Percentiles rank a stretch among this genome's conserved stretches.
These are phyloP conservation scores for Gymnothorax javanicus DNA, from an alignment of 2,797 vertebrate species.

Conservation along the genomic window DNA sequence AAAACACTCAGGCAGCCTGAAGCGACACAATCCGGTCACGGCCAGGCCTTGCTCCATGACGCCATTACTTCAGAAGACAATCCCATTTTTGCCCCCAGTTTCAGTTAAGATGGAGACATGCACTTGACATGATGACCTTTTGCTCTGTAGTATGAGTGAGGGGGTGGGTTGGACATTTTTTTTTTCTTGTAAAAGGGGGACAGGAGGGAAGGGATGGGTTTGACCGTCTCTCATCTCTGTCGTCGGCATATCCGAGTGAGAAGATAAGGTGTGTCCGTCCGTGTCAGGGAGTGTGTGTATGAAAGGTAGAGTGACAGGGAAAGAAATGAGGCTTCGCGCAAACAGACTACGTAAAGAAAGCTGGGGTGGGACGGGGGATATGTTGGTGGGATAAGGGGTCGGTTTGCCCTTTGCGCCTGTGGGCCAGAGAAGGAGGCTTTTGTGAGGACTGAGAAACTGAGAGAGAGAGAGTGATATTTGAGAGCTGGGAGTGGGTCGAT, in stretches of 20 bases:
- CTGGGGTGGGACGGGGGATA: background rate
- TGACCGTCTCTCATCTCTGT: background rate
- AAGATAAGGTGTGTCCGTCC: background rate
- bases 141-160: background rate
- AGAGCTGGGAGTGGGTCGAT: conserved; percentile 26
- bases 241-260: background rate
- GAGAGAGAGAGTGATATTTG: conserved; percentile 35
- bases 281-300: background rate
- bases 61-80: background rate
- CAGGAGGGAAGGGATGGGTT: background rate
- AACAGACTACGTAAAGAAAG: background rate
- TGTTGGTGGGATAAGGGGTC: background rate
- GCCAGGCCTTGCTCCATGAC: background rate
- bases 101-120: background rate
- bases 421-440: conserved; percentile 31
- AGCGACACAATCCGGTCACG: background rate
- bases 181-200: background rate
- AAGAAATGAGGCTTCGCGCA: conserved; percentile 22
- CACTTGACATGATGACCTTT: background rate
- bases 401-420: conserved; percentile 7
- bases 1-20: background rate
- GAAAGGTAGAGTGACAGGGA: background rate
- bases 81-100: background rate
- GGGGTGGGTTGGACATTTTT: background rate
- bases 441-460: conserved; percentile 28